These are phyloP conservation scores for Cyprinella venusta DNA, from an alignment of 2,797 vertebrate species.

Conservation along the genomic window DNA sequence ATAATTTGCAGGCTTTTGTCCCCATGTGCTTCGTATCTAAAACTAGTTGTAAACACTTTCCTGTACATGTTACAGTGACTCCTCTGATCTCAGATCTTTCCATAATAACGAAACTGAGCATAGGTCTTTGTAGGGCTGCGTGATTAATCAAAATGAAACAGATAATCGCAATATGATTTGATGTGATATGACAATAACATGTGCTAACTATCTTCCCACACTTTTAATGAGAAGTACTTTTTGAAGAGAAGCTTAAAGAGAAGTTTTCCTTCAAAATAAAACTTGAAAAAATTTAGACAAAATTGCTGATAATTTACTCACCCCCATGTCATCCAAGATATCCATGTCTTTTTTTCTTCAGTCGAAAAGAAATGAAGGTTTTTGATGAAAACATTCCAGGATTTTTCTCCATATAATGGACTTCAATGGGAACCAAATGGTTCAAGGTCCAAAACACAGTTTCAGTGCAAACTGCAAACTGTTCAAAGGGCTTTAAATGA, in stretches of 20 bases:
- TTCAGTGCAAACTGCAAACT: no score
- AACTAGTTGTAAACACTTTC: constrained; percentile 14
- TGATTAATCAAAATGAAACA: background rate
- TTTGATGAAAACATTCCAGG: no score
- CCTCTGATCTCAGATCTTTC: background rate
- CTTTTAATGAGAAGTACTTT: background rate
- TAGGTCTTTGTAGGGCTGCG: background rate
- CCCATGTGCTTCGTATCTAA: background rate
- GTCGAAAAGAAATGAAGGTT: no score
- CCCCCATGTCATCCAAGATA: no score
- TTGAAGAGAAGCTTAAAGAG: background rate
- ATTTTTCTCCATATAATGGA: no score
- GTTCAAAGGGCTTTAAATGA: no score
- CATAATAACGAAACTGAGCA: background rate
- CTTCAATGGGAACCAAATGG: no score
- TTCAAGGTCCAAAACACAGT: no score
- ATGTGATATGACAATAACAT: background rate
- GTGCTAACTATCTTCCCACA: background rate
- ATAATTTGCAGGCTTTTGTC: background rate
- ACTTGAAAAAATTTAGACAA: no score
- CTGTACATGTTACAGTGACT: background rate
- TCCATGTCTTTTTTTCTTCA: no score
- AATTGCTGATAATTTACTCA: no score
- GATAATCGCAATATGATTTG: background rate
- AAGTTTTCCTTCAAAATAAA: background rate